Base-by-base conservation (phyloP, 2,888 invertebrate species). In the Cantharis lateralis region DNA sequence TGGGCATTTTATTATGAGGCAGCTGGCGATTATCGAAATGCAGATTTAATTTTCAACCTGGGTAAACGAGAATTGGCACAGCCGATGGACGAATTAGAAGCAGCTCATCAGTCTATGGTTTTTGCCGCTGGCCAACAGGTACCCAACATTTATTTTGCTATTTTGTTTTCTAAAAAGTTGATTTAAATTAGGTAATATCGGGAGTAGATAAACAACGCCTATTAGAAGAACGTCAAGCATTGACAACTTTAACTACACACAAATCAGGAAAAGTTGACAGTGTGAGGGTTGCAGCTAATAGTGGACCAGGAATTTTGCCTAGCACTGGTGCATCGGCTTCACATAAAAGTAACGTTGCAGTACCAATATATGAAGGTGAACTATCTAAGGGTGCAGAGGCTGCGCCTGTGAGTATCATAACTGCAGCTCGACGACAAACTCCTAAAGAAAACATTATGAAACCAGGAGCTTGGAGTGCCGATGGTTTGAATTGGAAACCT, bases 1-100 rank as follows among this genome's bases (percentile, higher is more conserved):
- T 98, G 98, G 96, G 95, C 98, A 0, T 95, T 94, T 85, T 95
- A 95, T 83, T 93, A 95, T 83, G 98, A 98, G 87, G 92, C 93
- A 81, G 90, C 91, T 68, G 94, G 94, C 24, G 96, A 97, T 89
- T 93, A 92, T 83, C 94, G 94, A 85, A 93, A 93, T 84, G 97
- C 98, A 0, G 94, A 96, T 87, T 91, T 93, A 82, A 93, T 98
- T 20, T 96, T 95, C 85, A 90, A 93, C 84, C 89, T 93, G 81
- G 98, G 97, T 1, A 90, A 96, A 64, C 90, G 92, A 68, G 92
- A 93, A 71, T 90, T 91, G 48, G 97, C 97, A 1, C 93, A 96
- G 84, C 98, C 98, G 0, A 87, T 91, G 62, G 94, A 95, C 80
- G 93, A 94, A 84, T 88, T 96, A 15, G 91, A 93, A 82, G 91